Evolutionary conservation across 2,888 invertebrate genomes (phyloP).

Genomic region (Tetranychus piercei): DNA sequence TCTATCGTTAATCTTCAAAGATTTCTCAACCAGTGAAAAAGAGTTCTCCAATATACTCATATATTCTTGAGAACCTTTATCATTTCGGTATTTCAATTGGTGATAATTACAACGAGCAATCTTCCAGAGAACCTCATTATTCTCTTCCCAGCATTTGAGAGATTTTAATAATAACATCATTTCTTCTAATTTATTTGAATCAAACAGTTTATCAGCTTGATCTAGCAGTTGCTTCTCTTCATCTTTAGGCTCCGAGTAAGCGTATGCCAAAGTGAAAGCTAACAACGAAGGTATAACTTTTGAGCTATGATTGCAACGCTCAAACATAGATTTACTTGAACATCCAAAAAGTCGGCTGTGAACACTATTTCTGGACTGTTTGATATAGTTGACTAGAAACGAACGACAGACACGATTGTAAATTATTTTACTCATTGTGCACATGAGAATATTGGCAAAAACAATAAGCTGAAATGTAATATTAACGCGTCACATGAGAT

Average conservation of each 20-base stretch:
- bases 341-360: too few relatives aligned
- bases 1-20: conserved; percentile 13
- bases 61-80: conserved; percentile 1
- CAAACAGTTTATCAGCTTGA: conserved; percentile 17
- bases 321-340: too few relatives aligned
- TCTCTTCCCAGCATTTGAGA: conserved; percentile 14
- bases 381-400: too few relatives aligned
- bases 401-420: too few relatives aligned
- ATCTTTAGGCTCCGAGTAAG: neutral
- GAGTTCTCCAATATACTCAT: conserved; percentile 8
- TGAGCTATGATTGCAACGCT: too few relatives aligned
- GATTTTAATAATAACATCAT: conserved; percentile 12
- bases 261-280: neutral
- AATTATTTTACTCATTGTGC: too few relatives aligned
- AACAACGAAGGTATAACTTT: neutral
- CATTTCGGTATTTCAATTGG: conserved; percentile 10
- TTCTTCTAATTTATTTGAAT: conserved; percentile 15
- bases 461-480: too few relatives aligned
- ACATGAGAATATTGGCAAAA: too few relatives aligned
- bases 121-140: conserved; percentile 17
- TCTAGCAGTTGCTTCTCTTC: conserved; percentile 3
- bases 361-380: too few relatives aligned
- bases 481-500: too few relatives aligned
- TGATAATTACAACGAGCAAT: conserved; percentile 18
- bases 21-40: conserved; percentile 6